Base-by-base conservation (phyloP, 1,140 invertebrate species). In the Psix sp. region DNA sequence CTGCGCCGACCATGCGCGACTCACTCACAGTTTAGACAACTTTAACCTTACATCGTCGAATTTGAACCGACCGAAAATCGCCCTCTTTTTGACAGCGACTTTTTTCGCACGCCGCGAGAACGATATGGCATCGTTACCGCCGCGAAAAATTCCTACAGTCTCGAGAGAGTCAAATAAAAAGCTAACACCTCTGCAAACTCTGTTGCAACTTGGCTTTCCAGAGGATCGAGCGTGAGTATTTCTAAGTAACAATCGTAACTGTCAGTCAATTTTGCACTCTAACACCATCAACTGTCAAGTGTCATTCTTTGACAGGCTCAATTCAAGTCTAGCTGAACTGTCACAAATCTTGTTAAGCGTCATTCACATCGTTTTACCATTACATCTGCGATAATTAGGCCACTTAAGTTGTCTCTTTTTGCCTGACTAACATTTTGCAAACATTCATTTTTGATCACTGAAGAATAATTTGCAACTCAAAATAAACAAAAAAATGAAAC, bases 121-220 rank as follows among this genome's bases (percentile, higher is more conserved):
- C n/a, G n/a, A n/a, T n/a, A 92, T 92, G 91, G 91, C 92, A 77
- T 89, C 90, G 49, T 83, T 92, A 81, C 91, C 92, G 68, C 91
- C 91, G 29, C 85, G 91, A 45, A 91, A 91, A 84, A 92, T 91
- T 86, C 89, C 89, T 29, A 91, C 90, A 57, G 89, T 90, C 9
- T 92, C 90, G 36, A 90, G 90, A 88, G 90, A 90, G 74, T 91
- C 90, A 10, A 93, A 93, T 86, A 91, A 92, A 82, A 90, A 93
- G 82, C 82, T 92, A 65, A 92, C 92, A 42, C 92, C 94, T 15
- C 85, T 95, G 62, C 92, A 96, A 86, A 94, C 93, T 15, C 87
- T 96, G 16, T 84, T 95, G 43, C 94, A 95, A 87, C 93, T 96
- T 91, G 94, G 94, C 24, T 95, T 96, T 87, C 91, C 93, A 1